A percentile compares a stretch with the other conserved stretches of the same genome.
Conservation (phyloP, 2,113 vertebrate genomes). For the Mionectes macconnelli region DNA sequence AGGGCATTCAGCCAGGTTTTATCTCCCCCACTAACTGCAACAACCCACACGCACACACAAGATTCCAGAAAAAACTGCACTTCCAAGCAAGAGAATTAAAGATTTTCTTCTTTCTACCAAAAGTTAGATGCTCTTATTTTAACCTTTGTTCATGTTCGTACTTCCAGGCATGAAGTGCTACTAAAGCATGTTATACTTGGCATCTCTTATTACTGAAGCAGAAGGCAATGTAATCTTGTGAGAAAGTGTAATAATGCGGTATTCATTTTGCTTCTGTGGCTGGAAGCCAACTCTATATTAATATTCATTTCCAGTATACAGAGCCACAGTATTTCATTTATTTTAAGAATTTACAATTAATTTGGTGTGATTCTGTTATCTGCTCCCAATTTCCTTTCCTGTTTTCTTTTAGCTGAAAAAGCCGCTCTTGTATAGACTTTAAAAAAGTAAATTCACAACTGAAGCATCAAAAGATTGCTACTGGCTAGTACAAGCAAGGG, state of each 20-base stretch:
- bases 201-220: conserved; percentile 54
- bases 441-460: conserved; percentile 55
- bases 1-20: conserved; percentile 47
- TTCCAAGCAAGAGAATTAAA: conserved; percentile 25
- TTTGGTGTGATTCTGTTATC: conserved; percentile 67
- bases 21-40: not conserved
- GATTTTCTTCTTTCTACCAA: conserved; percentile 53
- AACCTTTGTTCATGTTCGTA: conserved; percentile 62
- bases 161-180: conserved; percentile 59
- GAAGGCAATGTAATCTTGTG: conserved; percentile 65
- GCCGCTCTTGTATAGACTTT: conserved; percentile 41
- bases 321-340: conserved; percentile 69
- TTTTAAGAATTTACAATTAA: conserved; percentile 74
- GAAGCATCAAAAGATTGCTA: conserved; percentile 66
- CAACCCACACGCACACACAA: not conserved
- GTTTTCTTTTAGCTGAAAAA: conserved; percentile 67
- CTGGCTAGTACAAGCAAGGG: conserved; percentile 57
- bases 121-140: conserved; percentile 61
- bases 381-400: conserved; percentile 63
- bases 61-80: not conserved
- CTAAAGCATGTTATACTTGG: conserved; percentile 56
- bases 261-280: conserved; percentile 66
- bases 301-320: conserved; percentile 65
- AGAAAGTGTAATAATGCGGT: conserved; percentile 60
- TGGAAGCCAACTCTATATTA: conserved; percentile 64